A percentile compares a stretch with the other conserved stretches of the same genome.
Evolutionary conservation across 2,113 vertebrate species (phyloP).

Genomic region (Sander vitreus): DNA sequence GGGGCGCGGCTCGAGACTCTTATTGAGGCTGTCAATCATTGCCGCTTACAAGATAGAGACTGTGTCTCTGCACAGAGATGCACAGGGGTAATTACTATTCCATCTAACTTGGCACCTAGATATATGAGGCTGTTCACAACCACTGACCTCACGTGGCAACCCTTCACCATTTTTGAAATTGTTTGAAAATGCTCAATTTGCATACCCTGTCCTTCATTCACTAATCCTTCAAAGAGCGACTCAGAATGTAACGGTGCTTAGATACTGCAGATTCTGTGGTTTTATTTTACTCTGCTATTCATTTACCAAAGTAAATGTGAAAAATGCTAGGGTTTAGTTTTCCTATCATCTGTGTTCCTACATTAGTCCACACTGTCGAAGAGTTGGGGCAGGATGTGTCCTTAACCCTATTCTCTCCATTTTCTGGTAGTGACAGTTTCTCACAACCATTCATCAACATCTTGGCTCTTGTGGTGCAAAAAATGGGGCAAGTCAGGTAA

Average conservation of each 20-base stretch:
- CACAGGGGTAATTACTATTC: conserved; percentile 81
- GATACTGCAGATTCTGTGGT: conserved; percentile 15
- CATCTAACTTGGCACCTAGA: conserved; percentile 78
- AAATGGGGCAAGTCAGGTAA: conserved; percentile 85
- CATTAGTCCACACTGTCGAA: conserved; percentile 35
- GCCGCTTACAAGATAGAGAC: conserved; percentile 74
- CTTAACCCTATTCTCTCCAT: conserved; percentile 79
- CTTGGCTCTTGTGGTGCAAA: conserved; percentile 79
- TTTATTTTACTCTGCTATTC: conserved; percentile 25
- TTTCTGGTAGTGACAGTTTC: conserved; percentile 71
- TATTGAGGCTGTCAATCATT: conserved; percentile 86
- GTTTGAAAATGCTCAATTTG: conserved; percentile 78
- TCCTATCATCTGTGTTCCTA: conserved; percentile 10
- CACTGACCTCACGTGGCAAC: conserved; percentile 71
- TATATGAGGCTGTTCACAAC: conserved; percentile 75
- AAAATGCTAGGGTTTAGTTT: background rate
- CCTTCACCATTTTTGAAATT: conserved; percentile 71
- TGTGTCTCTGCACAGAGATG: conserved; percentile 67
- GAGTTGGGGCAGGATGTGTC: conserved; percentile 62
- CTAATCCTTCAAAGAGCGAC: conserved; percentile 61
- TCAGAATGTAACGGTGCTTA: conserved; percentile 13
- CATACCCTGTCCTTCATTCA: conserved; percentile 77
- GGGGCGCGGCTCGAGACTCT: conserved; percentile 67
- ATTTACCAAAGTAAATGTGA: conserved; percentile 20
- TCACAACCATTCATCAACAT: conserved; percentile 83